Conservation (phyloP, 2,888 invertebrate genomes). For the Cremastobaeus sp. region DNA sequence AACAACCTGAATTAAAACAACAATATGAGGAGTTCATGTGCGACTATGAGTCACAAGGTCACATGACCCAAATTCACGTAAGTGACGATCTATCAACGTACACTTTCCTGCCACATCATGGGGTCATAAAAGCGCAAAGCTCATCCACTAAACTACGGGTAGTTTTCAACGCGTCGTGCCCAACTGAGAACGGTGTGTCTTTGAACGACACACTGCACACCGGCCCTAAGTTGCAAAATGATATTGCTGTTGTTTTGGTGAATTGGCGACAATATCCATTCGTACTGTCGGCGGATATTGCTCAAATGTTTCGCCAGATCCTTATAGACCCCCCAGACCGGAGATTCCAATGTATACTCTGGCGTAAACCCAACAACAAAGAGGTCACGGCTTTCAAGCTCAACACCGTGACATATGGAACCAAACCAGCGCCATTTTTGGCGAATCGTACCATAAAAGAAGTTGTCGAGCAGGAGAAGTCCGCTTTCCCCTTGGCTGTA, state of each 20-base stretch:
- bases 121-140: background rate
- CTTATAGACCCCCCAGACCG: background rate
- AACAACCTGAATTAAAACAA: background rate
- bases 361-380: background rate
- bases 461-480: background rate
- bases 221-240: background rate
- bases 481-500: background rate
- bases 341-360: background rate
- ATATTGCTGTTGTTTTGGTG: background rate
- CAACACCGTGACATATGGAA: constrained; percentile 3
- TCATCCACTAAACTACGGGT: background rate
- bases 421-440: background rate
- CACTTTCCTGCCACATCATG: background rate
- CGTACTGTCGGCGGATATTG: background rate
- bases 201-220: background rate
- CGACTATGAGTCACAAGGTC: background rate
- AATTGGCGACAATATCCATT: background rate
- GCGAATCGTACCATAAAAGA: background rate
- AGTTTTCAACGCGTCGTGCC: background rate
- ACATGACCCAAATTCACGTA: background rate
- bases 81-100: no score
- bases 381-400: background rate
- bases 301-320: constrained; percentile 7
- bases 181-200: background rate
- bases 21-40: background rate